Conservation (phyloP, 2,888 invertebrate genomes). For the Clepsis dumicolana region DNA sequence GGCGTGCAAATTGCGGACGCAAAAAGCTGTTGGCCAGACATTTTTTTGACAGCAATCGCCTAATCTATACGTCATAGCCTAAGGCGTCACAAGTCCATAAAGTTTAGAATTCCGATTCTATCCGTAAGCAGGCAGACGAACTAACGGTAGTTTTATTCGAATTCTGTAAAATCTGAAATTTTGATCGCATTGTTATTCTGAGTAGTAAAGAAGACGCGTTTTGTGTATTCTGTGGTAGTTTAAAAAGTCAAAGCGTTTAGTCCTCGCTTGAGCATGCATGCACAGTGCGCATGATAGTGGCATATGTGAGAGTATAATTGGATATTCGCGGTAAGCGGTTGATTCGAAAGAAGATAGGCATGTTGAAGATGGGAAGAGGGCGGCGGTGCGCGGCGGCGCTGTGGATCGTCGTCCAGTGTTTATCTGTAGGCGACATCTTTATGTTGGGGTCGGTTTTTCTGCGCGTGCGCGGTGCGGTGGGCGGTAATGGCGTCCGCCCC, state of each 20-base stretch:
- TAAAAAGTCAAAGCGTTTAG: conserved; percentile 56
- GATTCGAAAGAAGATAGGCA: conserved; percentile 68
- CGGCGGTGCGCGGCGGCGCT: conserved; percentile 55
- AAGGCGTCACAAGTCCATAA: no score
- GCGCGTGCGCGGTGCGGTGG: conserved; percentile 79
- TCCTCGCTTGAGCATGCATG: conserved; percentile 62
- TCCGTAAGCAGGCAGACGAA: not conserved
- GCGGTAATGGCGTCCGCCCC: conserved; percentile 82
- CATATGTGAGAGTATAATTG: conserved; percentile 72
- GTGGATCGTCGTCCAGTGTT: conserved; percentile 74
- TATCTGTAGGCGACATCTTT: conserved; percentile 80
- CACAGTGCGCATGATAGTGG: conserved; percentile 62
- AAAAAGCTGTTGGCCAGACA: conserved; percentile 39
- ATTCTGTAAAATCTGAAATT: conserved; percentile 62
- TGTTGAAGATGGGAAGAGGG: conserved; percentile 58
- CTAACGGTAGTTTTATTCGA: conserved; percentile 9
- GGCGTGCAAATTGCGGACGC: conserved; percentile 54
- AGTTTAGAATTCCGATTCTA: conserved; percentile 24
- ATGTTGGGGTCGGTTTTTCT: conserved; percentile 78
- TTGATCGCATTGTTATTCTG: conserved; percentile 63
- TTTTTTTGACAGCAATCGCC: conserved; percentile 56
- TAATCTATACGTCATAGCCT: conserved; percentile 44
- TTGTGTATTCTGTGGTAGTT: conserved; percentile 50
- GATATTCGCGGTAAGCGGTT: conserved; percentile 70
- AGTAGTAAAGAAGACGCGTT: conserved; percentile 64